Evolutionary conservation across 2,113 vertebrate species (phyloP).

Genomic region (Myiagra hebetior): DNA sequence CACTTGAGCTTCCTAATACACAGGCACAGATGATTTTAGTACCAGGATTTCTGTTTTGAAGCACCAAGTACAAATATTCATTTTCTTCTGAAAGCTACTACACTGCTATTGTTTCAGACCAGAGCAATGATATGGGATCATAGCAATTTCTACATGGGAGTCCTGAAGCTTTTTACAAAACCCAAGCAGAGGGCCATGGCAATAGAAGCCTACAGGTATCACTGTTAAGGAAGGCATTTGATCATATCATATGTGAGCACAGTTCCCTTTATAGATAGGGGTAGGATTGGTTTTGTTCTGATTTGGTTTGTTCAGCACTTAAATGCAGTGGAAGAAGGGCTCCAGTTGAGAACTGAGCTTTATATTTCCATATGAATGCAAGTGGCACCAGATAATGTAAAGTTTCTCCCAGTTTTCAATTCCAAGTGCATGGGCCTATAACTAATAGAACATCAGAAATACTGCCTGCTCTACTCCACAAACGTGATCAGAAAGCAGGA

Average conservation of each 20-base stretch:
- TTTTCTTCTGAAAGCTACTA: background rate
- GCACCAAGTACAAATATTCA: background rate
- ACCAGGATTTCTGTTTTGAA: background rate
- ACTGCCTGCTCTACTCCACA: background rate
- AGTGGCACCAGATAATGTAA: background rate
- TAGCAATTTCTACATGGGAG: background rate
- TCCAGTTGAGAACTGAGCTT: background rate
- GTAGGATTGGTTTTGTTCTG: background rate
- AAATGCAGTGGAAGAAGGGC: background rate
- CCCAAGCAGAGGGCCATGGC: background rate
- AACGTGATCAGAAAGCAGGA: background rate
- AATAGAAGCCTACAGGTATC: background rate
- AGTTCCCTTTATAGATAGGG: background rate
- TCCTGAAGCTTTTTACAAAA: background rate
- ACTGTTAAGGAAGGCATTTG: background rate
- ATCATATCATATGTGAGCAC: accelerated
- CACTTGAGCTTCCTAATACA: background rate
- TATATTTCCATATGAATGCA: background rate
- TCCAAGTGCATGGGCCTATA: background rate
- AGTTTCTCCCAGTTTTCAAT: background rate
- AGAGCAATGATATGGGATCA: accelerated
- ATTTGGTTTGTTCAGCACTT: background rate
- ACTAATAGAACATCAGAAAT: background rate
- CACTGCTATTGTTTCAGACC: background rate
- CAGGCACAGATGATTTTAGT: background rate